Conservation (phyloP, 2,888 invertebrate genomes). For the Ctena decussata region DNA sequence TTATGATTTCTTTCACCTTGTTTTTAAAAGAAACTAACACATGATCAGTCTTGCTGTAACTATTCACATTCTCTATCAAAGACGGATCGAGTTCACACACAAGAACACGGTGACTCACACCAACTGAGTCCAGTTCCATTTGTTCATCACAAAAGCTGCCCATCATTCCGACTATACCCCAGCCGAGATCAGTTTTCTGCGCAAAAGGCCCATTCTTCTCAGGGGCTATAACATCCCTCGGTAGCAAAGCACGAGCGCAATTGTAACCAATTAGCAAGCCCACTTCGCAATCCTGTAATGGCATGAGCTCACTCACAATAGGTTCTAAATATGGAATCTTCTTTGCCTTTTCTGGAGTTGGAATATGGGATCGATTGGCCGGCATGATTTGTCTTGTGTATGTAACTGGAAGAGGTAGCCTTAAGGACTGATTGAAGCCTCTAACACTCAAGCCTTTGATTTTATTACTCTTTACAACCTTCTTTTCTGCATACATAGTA, state of each 20-base stretch:
- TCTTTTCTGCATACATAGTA: conserved; percentile 49
- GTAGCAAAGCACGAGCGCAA: conserved; percentile 55
- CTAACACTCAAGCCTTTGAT: conserved; percentile 44
- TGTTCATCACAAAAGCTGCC: not conserved
- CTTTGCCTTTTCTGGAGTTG: conserved; percentile 55
- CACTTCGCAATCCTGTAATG: conserved; percentile 52
- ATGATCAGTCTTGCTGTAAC: not conserved
- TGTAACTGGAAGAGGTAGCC: conserved; percentile 47
- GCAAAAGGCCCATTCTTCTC: conserved; percentile 44
- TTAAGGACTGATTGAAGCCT: conserved; percentile 28
- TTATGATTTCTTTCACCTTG: conserved; percentile 32
- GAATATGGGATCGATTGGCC: conserved; percentile 62
- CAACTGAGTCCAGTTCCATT: conserved; percentile 6
- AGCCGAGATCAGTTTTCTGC: conserved; percentile 50
- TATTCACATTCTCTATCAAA: not conserved
- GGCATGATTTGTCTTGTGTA: conserved; percentile 62
- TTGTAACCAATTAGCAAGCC: conserved; percentile 56
- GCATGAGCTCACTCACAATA: conserved; percentile 46
- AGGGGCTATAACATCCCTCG: conserved; percentile 36
- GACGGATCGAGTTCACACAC: conserved; percentile 22
- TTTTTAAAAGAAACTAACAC: conserved; percentile 25
- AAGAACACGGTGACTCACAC: conserved; percentile 22
- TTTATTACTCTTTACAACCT: conserved; percentile 13
- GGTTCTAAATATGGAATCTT: conserved; percentile 57
- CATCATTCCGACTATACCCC: conserved; percentile 45